Percentiles rank a stretch among this genome's conserved stretches.
Evolutionary conservation across 30 jellyfish, hydroid and myxozoan genomes (phyloP).

Genomic region (Chrysaora quinquecirrha): DNA sequence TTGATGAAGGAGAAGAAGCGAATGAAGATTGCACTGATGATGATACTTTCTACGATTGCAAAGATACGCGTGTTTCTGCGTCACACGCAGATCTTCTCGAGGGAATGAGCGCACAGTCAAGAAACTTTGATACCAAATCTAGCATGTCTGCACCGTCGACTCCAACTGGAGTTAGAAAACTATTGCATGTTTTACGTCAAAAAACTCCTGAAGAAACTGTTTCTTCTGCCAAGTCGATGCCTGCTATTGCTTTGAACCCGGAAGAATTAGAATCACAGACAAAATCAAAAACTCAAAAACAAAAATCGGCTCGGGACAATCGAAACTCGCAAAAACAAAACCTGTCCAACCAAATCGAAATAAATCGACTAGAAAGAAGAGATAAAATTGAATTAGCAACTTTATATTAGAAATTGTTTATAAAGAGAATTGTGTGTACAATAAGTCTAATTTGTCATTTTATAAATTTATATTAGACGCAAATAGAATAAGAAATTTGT

Average conservation of each 20-base stretch:
- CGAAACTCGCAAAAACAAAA: neutral
- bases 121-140: neutral
- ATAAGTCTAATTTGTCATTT: too few relatives aligned
- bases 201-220: slow-evolving; percentile 6
- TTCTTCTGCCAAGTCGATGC: slow-evolving; percentile 34
- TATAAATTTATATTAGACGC: too few relatives aligned
- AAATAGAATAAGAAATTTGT: too few relatives aligned
- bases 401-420: too few relatives aligned
- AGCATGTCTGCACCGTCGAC: slow-evolving; percentile 67
- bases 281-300: slow-evolving; percentile 6
- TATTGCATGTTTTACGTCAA: slow-evolving; percentile 10
- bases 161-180: slow-evolving; percentile 61
- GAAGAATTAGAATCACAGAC: slow-evolving; percentile 1
- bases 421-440: too few relatives aligned
- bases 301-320: neutral
- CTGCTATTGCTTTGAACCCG: slow-evolving; percentile 48
- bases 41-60: slow-evolving; percentile 54
- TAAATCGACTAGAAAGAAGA: neutral
- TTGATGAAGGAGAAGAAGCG: slow-evolving; percentile 77
- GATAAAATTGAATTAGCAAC: neutral
- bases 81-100: slow-evolving; percentile 53
- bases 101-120: slow-evolving; percentile 16
- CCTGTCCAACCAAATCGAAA: neutral
- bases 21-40: slow-evolving; percentile 56
- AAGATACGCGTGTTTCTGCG: slow-evolving; percentile 35